Evolutionary conservation across 2,113 vertebrate genomes (phyloP).

Genomic region (Rissa tridactyla): DNA sequence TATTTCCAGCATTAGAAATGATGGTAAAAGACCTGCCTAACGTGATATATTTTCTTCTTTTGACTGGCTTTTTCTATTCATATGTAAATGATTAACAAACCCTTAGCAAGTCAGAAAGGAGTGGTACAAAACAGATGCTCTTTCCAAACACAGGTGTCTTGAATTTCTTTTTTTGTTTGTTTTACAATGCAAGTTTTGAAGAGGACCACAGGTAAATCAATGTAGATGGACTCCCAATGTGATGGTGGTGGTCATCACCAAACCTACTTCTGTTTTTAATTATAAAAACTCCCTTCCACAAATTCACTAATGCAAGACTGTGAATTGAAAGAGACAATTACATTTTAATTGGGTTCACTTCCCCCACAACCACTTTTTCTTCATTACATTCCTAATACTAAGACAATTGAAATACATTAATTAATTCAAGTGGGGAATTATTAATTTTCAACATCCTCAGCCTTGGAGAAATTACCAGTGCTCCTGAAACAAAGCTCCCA

Average conservation of each 20-base stretch:
- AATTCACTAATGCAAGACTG: background rate
- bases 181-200: background rate
- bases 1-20: background rate
- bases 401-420: slow-evolving; percentile 34
- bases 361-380: background rate
- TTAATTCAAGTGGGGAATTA: slow-evolving; percentile 56
- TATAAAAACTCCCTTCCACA: background rate
- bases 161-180: background rate
- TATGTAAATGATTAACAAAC: background rate
- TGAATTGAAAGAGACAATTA: slow-evolving; percentile 3
- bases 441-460: slow-evolving; percentile 42
- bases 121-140: background rate
- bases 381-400: slow-evolving; percentile 11
- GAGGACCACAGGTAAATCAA: background rate
- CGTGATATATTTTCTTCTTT: background rate
- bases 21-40: background rate
- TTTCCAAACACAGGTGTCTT: background rate
- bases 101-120: background rate
- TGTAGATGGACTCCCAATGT: background rate
- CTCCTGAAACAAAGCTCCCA: background rate
- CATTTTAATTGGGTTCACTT: slow-evolving; percentile 44
- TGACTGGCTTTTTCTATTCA: background rate
- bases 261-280: background rate
- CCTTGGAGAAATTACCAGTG: slow-evolving; percentile 10
- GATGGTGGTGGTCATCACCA: background rate